Base-by-base conservation (phyloP, 2,797 vertebrate genomes). In the Sciurus carolinensis region DNA sequence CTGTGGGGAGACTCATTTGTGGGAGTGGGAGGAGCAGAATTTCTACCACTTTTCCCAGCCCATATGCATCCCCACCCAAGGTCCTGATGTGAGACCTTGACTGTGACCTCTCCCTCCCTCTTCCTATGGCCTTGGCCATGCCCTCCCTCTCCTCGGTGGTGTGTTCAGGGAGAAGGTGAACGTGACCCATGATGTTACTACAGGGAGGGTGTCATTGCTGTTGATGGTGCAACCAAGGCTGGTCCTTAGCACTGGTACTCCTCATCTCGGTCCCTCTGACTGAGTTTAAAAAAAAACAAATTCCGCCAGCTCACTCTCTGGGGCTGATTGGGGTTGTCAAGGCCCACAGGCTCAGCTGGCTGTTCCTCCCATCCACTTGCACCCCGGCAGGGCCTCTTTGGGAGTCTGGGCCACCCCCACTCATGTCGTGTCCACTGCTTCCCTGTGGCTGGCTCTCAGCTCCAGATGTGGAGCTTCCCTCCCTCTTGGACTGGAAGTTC, bases 11-110 rank as follows among this genome's bases (percentile, higher is more conserved):
- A 4, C 36, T 39, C 5, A 8, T 24, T 83, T 50, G 59, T 18
- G 36, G n/a, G 44, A 1, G 8, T 15, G 36, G 26, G 30, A n/a
- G 50, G 12, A 10, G 33, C 1, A 14, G 87, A 30, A 71, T 84
- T 75, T 79, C 71, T 66, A 54, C 20, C 50, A n/a, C 24, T 26
- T 86, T 72, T 59, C 54, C 67, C 42, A 13, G 30, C 77, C 39
- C 7, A 0, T 1, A 0, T 10, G 9, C 26, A n/a, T 39, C 13
- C 54, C 39, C 7, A 24, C 28, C 79, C 24, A 26, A 75, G 72
- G 36, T 59, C 33, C 3, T 20, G 22, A 26, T 11, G 18, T 7
- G 9, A 59, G 72, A 87, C 7, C 0, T 36, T 75, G 5, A 17
- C 30, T 57, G 64, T 5, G 2, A 3, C 5, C 2, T 10, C 64